A percentile compares a stretch with the other conserved stretches of the same genome.
Evolutionary conservation across 1,140 invertebrate species (phyloP).

Genomic region (Leptinotarsa texana): DNA sequence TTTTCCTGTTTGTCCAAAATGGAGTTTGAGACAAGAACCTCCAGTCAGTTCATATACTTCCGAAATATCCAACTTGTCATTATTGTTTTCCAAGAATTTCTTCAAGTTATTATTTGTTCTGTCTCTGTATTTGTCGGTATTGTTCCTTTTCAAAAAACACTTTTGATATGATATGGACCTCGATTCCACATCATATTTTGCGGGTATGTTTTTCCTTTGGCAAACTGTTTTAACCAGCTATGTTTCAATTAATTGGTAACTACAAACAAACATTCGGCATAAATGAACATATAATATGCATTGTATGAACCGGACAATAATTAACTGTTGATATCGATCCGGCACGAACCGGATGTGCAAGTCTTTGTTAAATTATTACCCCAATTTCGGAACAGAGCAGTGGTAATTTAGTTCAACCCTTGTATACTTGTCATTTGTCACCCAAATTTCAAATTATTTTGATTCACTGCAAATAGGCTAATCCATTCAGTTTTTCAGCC

Average conservation of each 20-base stretch:
- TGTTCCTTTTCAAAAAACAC: too few species aligned
- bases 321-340: conserved; percentile 5
- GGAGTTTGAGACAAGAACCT: too few species aligned
- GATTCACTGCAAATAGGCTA: neutral
- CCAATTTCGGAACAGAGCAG: conserved; percentile 1
- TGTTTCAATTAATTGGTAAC: neutral
- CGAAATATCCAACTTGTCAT: too few species aligned
- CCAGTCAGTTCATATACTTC: too few species aligned
- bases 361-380: conserved; percentile 11
- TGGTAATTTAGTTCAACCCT: neutral
- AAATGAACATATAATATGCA: conserved; percentile 1
- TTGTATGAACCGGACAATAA: conserved; percentile 4
- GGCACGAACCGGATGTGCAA: neutral
- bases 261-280: neutral
- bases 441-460: neutral
- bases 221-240: too few species aligned
- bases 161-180: too few species aligned
- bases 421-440: conserved; percentile 10
- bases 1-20: too few species aligned
- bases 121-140: too few species aligned
- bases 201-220: too few species aligned
- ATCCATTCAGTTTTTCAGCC: neutral
- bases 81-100: too few species aligned
- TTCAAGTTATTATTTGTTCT: too few species aligned
- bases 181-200: too few species aligned